Evolutionary conservation across 2,113 vertebrate genomes (phyloP), one percentile per base, ranked within the genome.

Genomic region (Oophaga pumilio): DNA sequence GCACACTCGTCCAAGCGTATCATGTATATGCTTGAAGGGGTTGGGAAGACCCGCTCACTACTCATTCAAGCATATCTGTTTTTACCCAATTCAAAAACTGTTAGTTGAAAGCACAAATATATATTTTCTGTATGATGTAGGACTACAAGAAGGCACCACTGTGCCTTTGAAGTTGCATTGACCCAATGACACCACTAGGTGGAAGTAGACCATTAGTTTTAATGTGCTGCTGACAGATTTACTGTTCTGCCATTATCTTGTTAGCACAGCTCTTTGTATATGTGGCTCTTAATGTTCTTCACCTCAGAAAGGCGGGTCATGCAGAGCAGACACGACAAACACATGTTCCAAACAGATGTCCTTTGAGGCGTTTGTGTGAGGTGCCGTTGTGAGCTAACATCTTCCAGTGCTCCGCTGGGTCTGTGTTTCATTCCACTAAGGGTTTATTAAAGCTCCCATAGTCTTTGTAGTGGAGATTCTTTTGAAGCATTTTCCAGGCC

Each of bases 401-500:
- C 68, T 85, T 85, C 73, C 84, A 77, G 76, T 69, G 24, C n/a
- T 68, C 76, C 78, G 50, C 85, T 80, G 76, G 53, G 60, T 69
- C 60, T 79, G 76, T 53, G 76, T 86, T 86, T 79, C 74, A 79
- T 86, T 79, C 85, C 60, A 79, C 59, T 43, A 68, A 86, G 85
- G 59, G 59, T 79, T 53, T 86, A 78, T 79, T 79, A 86, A 86
- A 79, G 60, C 50, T n/a, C 22, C 28, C 84, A 8, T 74, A 85
- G 66, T 77, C 84, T 86, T 86, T 86, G 84, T 86, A 64, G 84
- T 86, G n/a, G 84, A 49, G 74, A 60, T 77, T 86, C 84, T 86
- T 85, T 77, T 86, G 84, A 86, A 77, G 13, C 57, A 28, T 66
- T 77, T 86, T 86, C 84, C 84, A 86, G 73, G 74, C 74, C 69